A percentile compares a stretch with the other conserved stretches of the same genome.
phyloP scores from a whole-genome alignment of 2,888 invertebrate genomes.

The Drosophila stalkeri region DNA sequence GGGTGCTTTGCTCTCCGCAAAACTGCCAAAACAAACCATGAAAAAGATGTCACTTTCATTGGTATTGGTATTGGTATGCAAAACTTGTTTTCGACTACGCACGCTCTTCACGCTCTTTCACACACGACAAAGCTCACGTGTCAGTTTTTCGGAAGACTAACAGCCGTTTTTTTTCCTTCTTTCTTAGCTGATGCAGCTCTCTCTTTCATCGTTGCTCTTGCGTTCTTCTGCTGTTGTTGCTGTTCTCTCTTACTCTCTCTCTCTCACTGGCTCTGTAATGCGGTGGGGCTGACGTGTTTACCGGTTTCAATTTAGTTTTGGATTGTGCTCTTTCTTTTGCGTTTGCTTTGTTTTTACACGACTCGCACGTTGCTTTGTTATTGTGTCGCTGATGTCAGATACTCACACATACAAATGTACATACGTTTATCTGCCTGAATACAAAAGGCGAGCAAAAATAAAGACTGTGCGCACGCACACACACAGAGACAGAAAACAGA shows the following conservation, averaged over 20 bases:
- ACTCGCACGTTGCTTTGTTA: constrained; percentile 75
- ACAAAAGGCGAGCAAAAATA: constrained; percentile 7
- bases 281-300: constrained; percentile 71
- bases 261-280: not conserved
- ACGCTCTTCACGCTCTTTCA: constrained; percentile 33
- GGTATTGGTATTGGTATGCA: constrained; percentile 56
- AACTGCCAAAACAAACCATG: constrained; percentile 49
- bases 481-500: not conserved
- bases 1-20: constrained; percentile 20
- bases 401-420: constrained; percentile 27
- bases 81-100: constrained; percentile 54
- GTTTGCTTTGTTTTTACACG: constrained; percentile 54
- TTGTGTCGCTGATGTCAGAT: constrained; percentile 77
- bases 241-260: not conserved
- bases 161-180: not conserved
- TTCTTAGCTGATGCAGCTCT: not conserved
- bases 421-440: not conserved
- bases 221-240: not conserved
- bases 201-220: not conserved
- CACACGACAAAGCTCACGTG: constrained; percentile 57
- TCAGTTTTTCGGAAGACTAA: constrained; percentile 34
- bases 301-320: constrained; percentile 58
- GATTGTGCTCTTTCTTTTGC: constrained; percentile 34
- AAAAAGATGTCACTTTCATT: constrained; percentile 46
- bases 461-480: not conserved